Conservation (phyloP, 2,888 invertebrate species). For the Cheiracanthium punctorium region DNA sequence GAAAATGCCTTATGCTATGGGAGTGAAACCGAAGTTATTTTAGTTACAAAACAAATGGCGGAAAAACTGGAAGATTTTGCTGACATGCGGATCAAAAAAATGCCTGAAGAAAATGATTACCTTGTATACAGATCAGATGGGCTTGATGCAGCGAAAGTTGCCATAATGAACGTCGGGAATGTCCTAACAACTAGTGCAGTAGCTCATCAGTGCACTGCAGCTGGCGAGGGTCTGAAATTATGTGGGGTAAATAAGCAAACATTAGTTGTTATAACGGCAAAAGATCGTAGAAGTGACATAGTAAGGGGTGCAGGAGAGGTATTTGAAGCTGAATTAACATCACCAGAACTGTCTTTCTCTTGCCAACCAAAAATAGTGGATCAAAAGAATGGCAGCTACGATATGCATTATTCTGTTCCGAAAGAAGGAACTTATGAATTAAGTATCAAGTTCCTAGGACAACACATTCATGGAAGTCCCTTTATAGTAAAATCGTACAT, state of each 20-base stretch:
- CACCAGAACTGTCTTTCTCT: slow-evolving; percentile 73
- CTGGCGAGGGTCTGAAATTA: slow-evolving; percentile 76
- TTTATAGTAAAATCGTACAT: slow-evolving; percentile 74
- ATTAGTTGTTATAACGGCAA: slow-evolving; percentile 76
- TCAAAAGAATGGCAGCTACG: slow-evolving; percentile 76
- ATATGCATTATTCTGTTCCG: slow-evolving; percentile 76
- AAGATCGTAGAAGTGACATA: slow-evolving; percentile 75
- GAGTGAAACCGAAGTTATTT: slow-evolving; percentile 77
- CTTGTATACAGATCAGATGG: slow-evolving; percentile 75
- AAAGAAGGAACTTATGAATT: slow-evolving; percentile 76
- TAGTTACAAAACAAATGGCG: slow-evolving; percentile 77
- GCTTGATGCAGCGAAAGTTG: slow-evolving; percentile 74
- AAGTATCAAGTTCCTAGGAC: slow-evolving; percentile 76
- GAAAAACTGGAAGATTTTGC: slow-evolving; percentile 73
- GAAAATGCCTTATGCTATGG: slow-evolving; percentile 77
- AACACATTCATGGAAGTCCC: slow-evolving; percentile 77
- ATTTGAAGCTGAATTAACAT: slow-evolving; percentile 74
- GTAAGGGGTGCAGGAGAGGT: slow-evolving; percentile 75
- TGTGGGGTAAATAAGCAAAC: slow-evolving; percentile 75
- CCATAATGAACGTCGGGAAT: slow-evolving; percentile 75
- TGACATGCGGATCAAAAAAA: slow-evolving; percentile 73
- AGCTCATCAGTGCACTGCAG: slow-evolving; percentile 76
- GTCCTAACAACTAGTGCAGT: slow-evolving; percentile 77
- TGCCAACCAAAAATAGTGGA: slow-evolving; percentile 75
- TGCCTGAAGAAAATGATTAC: slow-evolving; percentile 76